Percentiles rank a stretch among this genome's conserved stretches.
Conservation (phyloP, 1,140 invertebrate genomes). For the Drosophila parvula region DNA sequence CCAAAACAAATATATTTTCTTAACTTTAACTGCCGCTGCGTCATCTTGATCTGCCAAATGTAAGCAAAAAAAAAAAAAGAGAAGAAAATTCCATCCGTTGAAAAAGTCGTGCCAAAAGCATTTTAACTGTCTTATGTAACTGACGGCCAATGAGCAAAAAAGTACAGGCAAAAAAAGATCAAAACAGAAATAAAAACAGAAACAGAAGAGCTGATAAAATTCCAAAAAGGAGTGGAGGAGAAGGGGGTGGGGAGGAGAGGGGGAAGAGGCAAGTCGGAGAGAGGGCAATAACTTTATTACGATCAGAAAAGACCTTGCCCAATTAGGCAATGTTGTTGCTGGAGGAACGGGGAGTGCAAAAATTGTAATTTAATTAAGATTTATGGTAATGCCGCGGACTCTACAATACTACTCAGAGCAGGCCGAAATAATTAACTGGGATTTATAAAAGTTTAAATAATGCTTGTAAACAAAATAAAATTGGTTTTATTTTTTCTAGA, state of each 20-base stretch:
- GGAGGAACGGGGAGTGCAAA: slow-evolving; percentile 25
- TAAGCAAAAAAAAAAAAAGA: slow-evolving; percentile 19
- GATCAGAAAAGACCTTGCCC: slow-evolving; percentile 64
- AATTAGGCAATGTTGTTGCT: slow-evolving; percentile 42
- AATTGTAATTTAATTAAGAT: slow-evolving; percentile 55
- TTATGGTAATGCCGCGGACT: slow-evolving; percentile 36
- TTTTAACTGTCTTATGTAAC: slow-evolving; percentile 58
- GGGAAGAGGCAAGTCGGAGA: not conserved
- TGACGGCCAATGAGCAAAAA: slow-evolving; percentile 23
- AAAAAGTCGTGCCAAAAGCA: slow-evolving; percentile 40
- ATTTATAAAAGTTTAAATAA: not conserved
- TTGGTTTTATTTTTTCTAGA: too few relatives aligned
- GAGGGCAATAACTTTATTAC: slow-evolving; percentile 63
- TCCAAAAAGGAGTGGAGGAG: slow-evolving; percentile 22
- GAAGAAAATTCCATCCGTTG: slow-evolving; percentile 20
- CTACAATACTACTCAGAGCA: not conserved
- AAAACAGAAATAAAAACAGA: slow-evolving; percentile 18
- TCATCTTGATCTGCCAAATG: slow-evolving; percentile 19
- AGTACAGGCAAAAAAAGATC: slow-evolving; percentile 5
- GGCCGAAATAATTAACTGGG: not conserved
- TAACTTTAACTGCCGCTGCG: not conserved
- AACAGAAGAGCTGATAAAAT: slow-evolving; percentile 26
- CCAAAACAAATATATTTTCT: not conserved
- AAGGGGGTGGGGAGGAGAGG: not conserved
- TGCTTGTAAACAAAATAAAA: too few relatives aligned